phyloP scores from a whole-genome alignment of 2,888 invertebrate genomes.

The Parnassius smintheus region DNA sequence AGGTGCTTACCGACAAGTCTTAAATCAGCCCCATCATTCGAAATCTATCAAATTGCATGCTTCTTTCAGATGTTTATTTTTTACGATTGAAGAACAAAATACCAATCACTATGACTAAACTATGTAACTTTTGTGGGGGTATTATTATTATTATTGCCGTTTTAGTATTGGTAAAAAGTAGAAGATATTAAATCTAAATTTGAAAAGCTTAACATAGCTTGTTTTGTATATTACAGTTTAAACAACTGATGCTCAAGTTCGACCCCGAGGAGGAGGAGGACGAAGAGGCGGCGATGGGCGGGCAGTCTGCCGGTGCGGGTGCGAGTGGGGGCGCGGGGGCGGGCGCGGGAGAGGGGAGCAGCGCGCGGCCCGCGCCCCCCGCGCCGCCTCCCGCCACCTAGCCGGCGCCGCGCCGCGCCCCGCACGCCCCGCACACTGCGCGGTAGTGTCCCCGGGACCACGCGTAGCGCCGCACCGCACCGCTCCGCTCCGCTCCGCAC shows the following conservation, averaged over 20 bases:
- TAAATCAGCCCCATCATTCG: too few species aligned
- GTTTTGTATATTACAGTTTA: conserved; percentile 81
- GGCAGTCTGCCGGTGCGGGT: conserved; percentile 59
- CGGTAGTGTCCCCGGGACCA: conserved; percentile 26
- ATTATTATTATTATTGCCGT: too few species aligned
- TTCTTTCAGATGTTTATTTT: too few species aligned
- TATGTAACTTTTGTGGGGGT: too few species aligned
- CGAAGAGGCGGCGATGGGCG: conserved; percentile 69
- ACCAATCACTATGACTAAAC: too few species aligned
- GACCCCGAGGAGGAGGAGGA: conserved; percentile 91
- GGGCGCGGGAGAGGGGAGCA: conserved; percentile 38
- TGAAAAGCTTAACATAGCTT: too few species aligned
- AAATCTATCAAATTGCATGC: too few species aligned
- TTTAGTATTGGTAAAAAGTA: too few species aligned
- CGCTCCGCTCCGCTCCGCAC: neutral
- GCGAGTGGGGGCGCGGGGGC: conserved; percentile 82
- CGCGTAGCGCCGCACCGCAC: conserved; percentile 20
- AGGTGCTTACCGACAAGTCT: too few species aligned
- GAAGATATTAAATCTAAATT: too few species aligned
- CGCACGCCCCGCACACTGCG: conserved; percentile 46
- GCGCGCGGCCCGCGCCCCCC: conserved; percentile 24
- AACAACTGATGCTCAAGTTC: conserved; percentile 91
- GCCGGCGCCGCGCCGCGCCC: conserved; percentile 41
- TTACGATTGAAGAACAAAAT: too few species aligned
- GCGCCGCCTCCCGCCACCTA: conserved; percentile 31